Percentiles rank a stretch among this genome's conserved stretches.
Evolutionary conservation across 2,797 vertebrate genomes (phyloP).

Genomic region (Calcarius lapponicus): DNA sequence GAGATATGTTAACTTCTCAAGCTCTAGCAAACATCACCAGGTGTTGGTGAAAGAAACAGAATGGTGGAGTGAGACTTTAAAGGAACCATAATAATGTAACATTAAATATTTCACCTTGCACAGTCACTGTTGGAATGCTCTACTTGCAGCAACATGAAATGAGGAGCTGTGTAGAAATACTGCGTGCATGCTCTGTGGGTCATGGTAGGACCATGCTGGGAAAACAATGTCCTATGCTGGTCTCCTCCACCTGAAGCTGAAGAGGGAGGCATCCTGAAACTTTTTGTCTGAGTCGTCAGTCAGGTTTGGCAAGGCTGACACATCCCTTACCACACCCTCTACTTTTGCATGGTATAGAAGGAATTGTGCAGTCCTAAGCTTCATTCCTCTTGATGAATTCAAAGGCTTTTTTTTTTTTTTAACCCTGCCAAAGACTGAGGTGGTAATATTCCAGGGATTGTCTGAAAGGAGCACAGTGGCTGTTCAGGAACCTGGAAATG

Average conservation of each 20-base stretch:
- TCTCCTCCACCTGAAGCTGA: conserved; percentile 46
- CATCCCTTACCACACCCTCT: conserved; percentile 56
- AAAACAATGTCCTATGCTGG: background rate
- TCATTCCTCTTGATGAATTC: background rate
- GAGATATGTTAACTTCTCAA: background rate
- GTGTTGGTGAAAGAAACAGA: background rate
- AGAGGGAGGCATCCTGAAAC: conserved; percentile 59
- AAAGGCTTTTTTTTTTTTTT: background rate
- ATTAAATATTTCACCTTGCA: background rate
- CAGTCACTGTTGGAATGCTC: background rate
- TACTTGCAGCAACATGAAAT: background rate
- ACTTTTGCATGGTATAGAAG: conserved; percentile 38
- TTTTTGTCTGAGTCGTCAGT: conserved; percentile 47
- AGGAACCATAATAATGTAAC: background rate
- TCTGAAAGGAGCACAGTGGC: background rate
- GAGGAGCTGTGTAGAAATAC: background rate
- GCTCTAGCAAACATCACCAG: background rate
- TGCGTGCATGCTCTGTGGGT: background rate
- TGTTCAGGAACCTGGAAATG: background rate
- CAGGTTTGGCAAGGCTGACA: conserved; percentile 61
- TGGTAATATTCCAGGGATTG: background rate
- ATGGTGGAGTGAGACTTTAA: background rate
- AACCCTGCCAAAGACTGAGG: background rate
- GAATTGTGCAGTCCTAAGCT: background rate
- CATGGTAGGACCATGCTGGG: background rate